Evolutionary conservation across 2,797 vertebrate species (phyloP).

Genomic region (Sebastes baramenuke): DNA sequence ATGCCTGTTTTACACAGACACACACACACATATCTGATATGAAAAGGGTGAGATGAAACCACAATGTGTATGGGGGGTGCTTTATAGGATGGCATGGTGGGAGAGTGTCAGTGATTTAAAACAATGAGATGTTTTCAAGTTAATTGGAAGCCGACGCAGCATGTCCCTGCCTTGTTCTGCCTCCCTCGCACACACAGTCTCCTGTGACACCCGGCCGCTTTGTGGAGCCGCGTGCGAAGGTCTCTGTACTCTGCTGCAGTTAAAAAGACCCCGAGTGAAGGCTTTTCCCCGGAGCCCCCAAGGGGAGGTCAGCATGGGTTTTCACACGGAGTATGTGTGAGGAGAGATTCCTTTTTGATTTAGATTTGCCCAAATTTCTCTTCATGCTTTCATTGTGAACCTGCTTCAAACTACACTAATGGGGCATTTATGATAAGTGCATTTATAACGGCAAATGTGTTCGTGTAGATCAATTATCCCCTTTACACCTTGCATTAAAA

Average conservation of each 20-base stretch:
- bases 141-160: constrained; percentile 63
- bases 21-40: not conserved
- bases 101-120: constrained; percentile 43
- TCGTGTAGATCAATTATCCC: not conserved
- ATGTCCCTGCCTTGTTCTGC: constrained; percentile 41
- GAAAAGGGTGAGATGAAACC: constrained; percentile 23
- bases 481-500: no score
- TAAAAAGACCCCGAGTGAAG: constrained; percentile 53
- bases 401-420: not conserved
- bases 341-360: constrained; percentile 3
- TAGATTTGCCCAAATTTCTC: not conserved
- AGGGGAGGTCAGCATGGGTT: constrained; percentile 30
- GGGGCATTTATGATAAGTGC: not conserved
- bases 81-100: constrained; percentile 8
- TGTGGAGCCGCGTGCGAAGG: constrained; percentile 36
- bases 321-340: constrained; percentile 1
- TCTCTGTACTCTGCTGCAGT: constrained; percentile 46
- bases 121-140: constrained; percentile 35
- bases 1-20: no score
- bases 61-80: not conserved
- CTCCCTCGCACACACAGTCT: constrained; percentile 26
- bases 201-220: constrained; percentile 31
- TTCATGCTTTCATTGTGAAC: not conserved
- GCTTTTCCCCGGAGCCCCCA: constrained; percentile 5
- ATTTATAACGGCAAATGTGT: not conserved